phyloP scores from a whole-genome alignment of 2,113 vertebrate genomes.

The Tylochromis polylepis region DNA sequence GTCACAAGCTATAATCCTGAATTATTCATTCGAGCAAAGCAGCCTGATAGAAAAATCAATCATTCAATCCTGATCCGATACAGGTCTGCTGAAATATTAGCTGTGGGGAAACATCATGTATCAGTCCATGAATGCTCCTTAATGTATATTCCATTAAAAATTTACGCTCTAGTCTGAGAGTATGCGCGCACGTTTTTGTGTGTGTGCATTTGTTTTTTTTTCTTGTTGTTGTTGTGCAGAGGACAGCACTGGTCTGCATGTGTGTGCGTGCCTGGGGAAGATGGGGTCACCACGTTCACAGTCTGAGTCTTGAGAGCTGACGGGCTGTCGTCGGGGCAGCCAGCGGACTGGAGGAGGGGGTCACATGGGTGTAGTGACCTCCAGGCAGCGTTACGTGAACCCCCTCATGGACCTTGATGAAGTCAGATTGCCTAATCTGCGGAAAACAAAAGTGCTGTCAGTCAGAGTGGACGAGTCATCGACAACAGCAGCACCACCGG shows the following conservation, averaged over 20 bases:
- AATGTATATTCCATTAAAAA: conserved; percentile 77
- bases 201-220: neutral
- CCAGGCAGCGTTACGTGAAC: conserved; percentile 64
- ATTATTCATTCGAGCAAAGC: conserved; percentile 70
- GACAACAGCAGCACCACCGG: conserved; percentile 4
- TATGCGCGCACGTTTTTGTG: neutral
- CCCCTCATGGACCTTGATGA: conserved; percentile 66
- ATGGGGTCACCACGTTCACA: conserved; percentile 18
- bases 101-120: conserved; percentile 56
- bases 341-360: conserved; percentile 29
- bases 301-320: conserved; percentile 18
- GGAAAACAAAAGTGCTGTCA: conserved; percentile 76
- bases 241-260: neutral
- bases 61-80: conserved; percentile 56
- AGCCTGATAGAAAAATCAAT: conserved; percentile 70
- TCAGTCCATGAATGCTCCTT: conserved; percentile 63
- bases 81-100: conserved; percentile 66
- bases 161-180: conserved; percentile 39
- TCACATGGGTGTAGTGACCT: conserved; percentile 65
- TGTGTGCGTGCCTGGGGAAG: neutral
- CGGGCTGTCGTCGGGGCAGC: conserved; percentile 1
- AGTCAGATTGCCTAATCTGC: conserved; percentile 77
- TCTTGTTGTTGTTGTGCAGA: neutral
- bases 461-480: conserved; percentile 58
- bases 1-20: conserved; percentile 63